Evolutionary conservation across 2,113 vertebrate species (phyloP), one percentile per base, ranked within the genome.

Genomic region (Onychostruthus taczanowskii): DNA sequence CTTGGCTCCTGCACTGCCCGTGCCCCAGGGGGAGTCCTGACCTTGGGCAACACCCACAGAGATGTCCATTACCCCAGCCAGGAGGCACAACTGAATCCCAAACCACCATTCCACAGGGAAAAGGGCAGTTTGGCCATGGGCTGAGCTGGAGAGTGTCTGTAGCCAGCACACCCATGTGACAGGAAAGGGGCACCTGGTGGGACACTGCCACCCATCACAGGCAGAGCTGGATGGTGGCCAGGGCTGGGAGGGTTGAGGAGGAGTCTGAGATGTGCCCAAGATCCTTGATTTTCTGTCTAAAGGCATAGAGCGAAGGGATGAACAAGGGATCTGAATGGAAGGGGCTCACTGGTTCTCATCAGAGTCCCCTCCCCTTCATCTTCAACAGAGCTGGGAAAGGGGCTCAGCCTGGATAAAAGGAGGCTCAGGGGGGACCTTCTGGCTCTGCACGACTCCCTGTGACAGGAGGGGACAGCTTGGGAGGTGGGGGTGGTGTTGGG

Each of bases 401-500:
- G 7, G 27, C 52, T 81, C 50, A 81, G 15, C 37, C 37, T 81
- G 59, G 44, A 66, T 37, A 0, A 66, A 73, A 73, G 22, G 44
- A 73, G 68, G 37, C 43, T 44, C 50, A 66, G 43, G 27, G 18
- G 11, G 31, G 3, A 16, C 44, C 35, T 27, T 49, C 1, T 80
- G 35, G 18, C 43, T 80, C 67, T 88, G 35, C 31, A 73, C 35
- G 43, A 6, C 11, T 88, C 56, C 84, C 67, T 37, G 37, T 80
- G 67, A 21, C 58, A 66, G 85, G 35, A 64, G 21, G 9, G 14
- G n/a, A 1, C 13, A 80, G 24, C 24, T 0, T 37, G 37, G 10
- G 37, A n/a, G n/a, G n/a, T n/a, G 37, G 37, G 37, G 1, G 16
- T 0, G 7, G 7, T 8, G 49, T 59, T 1, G 3, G 31, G 22